These are phyloP conservation scores for Hemicrepidius hirtus DNA, from an alignment of 2,888 invertebrate species.

Conservation along the genomic window DNA sequence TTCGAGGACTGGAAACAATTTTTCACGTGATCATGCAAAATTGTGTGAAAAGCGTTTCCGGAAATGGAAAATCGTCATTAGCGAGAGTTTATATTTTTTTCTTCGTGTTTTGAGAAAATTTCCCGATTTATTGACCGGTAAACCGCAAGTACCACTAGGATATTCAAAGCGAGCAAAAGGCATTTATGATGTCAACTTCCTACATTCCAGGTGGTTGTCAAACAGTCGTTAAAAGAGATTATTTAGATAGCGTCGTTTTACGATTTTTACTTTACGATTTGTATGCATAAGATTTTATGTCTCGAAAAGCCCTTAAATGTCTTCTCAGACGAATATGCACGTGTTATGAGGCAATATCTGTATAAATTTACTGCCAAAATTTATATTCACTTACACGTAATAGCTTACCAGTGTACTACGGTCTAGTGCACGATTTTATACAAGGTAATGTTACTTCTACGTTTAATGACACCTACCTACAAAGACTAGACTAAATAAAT, in stretches of 20 bases:
- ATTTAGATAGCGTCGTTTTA: constrained; percentile 46
- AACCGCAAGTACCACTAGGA: constrained; percentile 21
- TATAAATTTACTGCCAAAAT: constrained; percentile 55
- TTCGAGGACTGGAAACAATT: no score
- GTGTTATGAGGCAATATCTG: constrained; percentile 55
- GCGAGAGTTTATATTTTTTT: not conserved
- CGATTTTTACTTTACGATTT: constrained; percentile 47
- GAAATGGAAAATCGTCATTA: not conserved
- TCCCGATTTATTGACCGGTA: constrained; percentile 4
- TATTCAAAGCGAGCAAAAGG: constrained; percentile 25
- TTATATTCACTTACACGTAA: constrained; percentile 57
- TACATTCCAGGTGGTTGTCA: constrained; percentile 42
- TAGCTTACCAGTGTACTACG: constrained; percentile 41
- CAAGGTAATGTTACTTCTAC: constrained; percentile 34
- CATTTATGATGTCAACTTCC: constrained; percentile 42
- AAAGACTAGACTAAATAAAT: constrained; percentile 44
- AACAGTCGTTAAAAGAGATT: constrained; percentile 36
- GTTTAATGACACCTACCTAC: constrained; percentile 38
- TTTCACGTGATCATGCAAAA: no score
- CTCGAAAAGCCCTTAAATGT: constrained; percentile 41
- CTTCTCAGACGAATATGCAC: constrained; percentile 45
- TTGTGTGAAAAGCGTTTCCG: not conserved
- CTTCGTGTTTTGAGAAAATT: no score
- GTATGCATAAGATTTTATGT: constrained; percentile 47
- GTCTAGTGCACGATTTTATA: constrained; percentile 47